A percentile compares a stretch with the other conserved stretches of the same genome.
Conservation (phyloP, 30 jellyfish, hydroid and myxozoan genomes). For the Aurelia aurita region DNA sequence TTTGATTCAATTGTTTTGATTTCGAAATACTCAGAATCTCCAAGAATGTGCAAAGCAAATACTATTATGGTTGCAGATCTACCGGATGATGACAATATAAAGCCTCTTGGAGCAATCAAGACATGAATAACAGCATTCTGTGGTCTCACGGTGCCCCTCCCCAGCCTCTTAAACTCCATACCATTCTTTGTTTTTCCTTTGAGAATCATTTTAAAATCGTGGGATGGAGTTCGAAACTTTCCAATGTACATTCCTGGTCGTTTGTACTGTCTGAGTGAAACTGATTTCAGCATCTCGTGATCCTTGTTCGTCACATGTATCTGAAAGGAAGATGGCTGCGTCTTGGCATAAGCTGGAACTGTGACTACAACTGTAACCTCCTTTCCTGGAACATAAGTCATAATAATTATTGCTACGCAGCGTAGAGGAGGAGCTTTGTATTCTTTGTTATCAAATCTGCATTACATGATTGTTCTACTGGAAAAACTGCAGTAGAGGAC, state of each 20-base stretch:
- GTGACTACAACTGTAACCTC: constrained; percentile 35
- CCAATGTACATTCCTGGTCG: constrained; percentile 26
- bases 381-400: constrained; percentile 37
- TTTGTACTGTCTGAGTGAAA: constrained; percentile 25
- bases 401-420: too few relatives aligned
- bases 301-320: constrained; percentile 23
- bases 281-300: constrained; percentile 1
- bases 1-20: constrained; percentile 29
- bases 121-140: too few relatives aligned
- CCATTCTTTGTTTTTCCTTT: constrained; percentile 36
- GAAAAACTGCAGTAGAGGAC: too few relatives aligned
- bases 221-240: constrained; percentile 31
- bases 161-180: constrained; percentile 14
- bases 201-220: constrained; percentile 36
- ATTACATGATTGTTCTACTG: too few relatives aligned
- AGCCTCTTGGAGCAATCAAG: too few relatives aligned
- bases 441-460: too few relatives aligned
- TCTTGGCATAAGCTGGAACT: constrained; percentile 52
- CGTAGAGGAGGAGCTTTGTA: too few relatives aligned
- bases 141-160: too few relatives aligned
- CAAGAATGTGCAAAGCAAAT: constrained; percentile 35
- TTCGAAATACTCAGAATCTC: constrained; percentile 7
- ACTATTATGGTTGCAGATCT: not conserved
- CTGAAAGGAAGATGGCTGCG: constrained; percentile 20
- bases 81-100: constrained; percentile 11